These are phyloP conservation scores for Lonchura striata DNA, from an alignment of 2,113 vertebrate species.

Conservation along the genomic window DNA sequence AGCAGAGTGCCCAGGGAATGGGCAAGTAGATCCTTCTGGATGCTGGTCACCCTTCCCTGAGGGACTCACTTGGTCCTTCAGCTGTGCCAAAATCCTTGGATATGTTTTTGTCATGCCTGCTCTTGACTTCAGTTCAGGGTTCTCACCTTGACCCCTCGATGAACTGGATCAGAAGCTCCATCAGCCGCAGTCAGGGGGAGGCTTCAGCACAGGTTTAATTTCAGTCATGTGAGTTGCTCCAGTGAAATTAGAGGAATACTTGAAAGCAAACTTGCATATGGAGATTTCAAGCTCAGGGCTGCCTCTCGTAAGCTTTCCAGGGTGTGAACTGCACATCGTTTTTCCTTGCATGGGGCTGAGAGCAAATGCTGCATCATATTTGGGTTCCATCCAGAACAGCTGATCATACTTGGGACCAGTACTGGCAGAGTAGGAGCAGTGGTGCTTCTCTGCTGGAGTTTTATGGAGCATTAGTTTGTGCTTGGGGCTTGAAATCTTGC, in stretches of 20 bases:
- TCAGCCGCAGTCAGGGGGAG: rapidly evolving
- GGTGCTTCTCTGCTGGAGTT: background rate
- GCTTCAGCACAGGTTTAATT: background rate
- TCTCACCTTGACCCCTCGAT: background rate
- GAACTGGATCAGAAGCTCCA: background rate
- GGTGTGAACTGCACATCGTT: background rate
- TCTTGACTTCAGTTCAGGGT: background rate
- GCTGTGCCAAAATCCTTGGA: background rate
- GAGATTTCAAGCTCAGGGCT: background rate
- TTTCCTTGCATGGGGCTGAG: background rate
- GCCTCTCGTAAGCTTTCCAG: background rate
- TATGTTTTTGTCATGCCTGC: background rate
- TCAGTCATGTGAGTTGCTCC: background rate
- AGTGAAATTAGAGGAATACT: background rate
- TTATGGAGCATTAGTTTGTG: background rate
- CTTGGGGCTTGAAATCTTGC: background rate
- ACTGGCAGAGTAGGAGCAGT: background rate
- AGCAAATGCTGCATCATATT: rapidly evolving
- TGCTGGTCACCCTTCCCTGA: background rate
- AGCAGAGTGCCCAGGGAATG: rapidly evolving
- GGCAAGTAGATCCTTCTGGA: background rate
- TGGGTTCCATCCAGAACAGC: background rate
- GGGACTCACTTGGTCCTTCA: background rate
- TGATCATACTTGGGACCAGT: background rate
- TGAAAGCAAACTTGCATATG: background rate